Evolutionary conservation across 1,140 invertebrate genomes (phyloP).

Genomic region (Globodera rostochiensis): DNA sequence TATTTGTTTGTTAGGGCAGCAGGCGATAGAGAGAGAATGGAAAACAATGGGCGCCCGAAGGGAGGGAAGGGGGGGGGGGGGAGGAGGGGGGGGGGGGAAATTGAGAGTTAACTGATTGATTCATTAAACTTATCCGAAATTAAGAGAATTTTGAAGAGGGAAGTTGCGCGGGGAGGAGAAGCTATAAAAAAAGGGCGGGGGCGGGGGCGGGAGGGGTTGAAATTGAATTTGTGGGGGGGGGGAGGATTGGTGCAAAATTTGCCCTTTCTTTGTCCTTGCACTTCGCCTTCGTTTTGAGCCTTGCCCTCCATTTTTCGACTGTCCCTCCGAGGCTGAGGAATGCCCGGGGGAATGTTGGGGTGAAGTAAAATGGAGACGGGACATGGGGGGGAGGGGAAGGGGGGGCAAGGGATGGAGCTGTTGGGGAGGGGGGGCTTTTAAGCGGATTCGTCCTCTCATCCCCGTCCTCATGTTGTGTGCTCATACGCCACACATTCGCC

Average conservation of each 20-base stretch:
- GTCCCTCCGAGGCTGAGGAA: neutral
- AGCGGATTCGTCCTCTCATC: neutral
- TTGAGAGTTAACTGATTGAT: too few species aligned
- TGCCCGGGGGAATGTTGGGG: neutral
- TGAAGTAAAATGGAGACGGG: neutral
- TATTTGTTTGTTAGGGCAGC: neutral
- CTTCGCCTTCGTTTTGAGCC: neutral
- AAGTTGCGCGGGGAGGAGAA: too few species aligned
- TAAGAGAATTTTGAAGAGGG: too few species aligned
- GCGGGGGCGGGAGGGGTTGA: neutral
- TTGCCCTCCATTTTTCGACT: neutral
- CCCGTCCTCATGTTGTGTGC: neutral
- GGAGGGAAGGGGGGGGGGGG: neutral
- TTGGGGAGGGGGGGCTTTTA: neutral
- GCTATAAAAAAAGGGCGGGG: slow-evolving; percentile 9
- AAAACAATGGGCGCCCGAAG: neutral
- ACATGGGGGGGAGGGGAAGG: too few species aligned
- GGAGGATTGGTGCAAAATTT: too few species aligned
- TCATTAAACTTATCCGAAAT: too few species aligned
- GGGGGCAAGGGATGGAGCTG: neutral
- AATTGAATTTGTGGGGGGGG: neutral
- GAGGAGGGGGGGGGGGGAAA: neutral
- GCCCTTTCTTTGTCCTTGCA: slow-evolving; percentile 9
- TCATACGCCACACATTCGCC: neutral
- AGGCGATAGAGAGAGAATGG: neutral